These are phyloP conservation scores for Sebastes nivosus DNA, from an alignment of 2,797 vertebrate genomes.

Conservation along the genomic window DNA sequence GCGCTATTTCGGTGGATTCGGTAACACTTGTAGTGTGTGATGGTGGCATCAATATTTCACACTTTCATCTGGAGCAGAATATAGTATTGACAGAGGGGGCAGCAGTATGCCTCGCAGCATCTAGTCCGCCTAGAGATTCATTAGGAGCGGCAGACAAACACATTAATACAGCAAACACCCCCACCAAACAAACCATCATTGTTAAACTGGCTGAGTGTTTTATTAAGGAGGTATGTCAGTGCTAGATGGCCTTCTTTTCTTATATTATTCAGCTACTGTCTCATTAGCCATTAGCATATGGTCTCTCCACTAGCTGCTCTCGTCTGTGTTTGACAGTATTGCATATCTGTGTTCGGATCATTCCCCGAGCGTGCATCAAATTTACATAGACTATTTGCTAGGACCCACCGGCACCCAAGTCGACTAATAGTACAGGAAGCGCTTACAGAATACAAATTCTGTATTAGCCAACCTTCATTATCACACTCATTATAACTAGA, in stretches of 20 bases:
- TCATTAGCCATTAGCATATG: constrained; percentile 38
- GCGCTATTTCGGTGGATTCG: constrained; percentile 1
- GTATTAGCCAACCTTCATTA: not conserved
- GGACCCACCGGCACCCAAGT: not conserved
- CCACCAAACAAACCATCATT: not conserved
- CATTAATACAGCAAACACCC: constrained; percentile 15
- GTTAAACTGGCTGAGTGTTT: constrained; percentile 6
- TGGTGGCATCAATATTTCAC: constrained; percentile 21
- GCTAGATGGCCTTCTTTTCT: not conserved
- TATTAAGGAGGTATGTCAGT: not conserved
- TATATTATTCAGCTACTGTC: constrained; percentile 9
- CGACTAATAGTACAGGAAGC: not conserved
- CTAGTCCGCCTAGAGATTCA: constrained; percentile 27
- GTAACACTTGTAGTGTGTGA: not conserved
- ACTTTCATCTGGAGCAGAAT: constrained; percentile 15
- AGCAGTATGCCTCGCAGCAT: constrained; percentile 2
- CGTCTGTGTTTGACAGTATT: constrained; percentile 24
- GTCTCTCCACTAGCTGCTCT: constrained; percentile 1
- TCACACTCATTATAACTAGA: not conserved
- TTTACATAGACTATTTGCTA: constrained; percentile 34
- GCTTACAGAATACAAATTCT: constrained; percentile 6
- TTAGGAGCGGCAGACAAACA: constrained; percentile 30
- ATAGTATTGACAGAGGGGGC: not conserved
- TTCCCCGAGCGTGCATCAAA: constrained; percentile 29
- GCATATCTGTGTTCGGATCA: constrained; percentile 24